These are phyloP conservation scores for Heteronetta atricapilla DNA, from an alignment of 2,113 vertebrate genomes.

Conservation along the genomic window DNA sequence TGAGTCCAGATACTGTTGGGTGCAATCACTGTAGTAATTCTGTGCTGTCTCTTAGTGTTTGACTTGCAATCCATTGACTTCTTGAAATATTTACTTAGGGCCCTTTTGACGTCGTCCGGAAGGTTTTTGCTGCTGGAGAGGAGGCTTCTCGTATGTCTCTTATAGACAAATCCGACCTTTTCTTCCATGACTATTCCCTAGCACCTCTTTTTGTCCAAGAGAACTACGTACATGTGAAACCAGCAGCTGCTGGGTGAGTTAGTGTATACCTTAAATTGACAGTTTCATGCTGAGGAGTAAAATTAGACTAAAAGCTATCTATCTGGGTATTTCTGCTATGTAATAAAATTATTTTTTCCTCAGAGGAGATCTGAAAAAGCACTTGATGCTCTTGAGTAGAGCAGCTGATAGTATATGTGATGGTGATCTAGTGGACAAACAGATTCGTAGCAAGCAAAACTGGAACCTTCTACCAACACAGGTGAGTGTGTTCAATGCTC, in stretches of 20 bases:
- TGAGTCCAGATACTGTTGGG: neutral
- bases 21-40: neutral
- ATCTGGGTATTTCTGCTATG: neutral
- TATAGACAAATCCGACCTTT: conserved; percentile 93
- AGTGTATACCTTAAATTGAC: neutral
- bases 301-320: neutral
- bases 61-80: neutral
- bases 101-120: conserved; percentile 95
- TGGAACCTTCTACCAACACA: conserved; percentile 96
- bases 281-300: rapidly evolving
- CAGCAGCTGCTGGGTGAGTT: conserved; percentile 89
- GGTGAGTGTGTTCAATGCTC: conserved; percentile 68
- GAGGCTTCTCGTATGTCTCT: conserved; percentile 89
- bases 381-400: conserved; percentile 92
- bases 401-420: conserved; percentile 95
- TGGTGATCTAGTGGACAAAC: conserved; percentile 92
- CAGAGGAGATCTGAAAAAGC: conserved; percentile 89
- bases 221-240: conserved; percentile 92
- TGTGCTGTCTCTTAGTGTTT: neutral
- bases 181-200: conserved; percentile 97
- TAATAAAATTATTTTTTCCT: neutral
- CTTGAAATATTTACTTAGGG: conserved; percentile 75
- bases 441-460: conserved; percentile 89
- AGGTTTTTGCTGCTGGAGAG: conserved; percentile 88
- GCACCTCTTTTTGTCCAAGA: conserved; percentile 98